Base-by-base conservation (phyloP, 2,888 invertebrate species). In the Aromia moschata region DNA sequence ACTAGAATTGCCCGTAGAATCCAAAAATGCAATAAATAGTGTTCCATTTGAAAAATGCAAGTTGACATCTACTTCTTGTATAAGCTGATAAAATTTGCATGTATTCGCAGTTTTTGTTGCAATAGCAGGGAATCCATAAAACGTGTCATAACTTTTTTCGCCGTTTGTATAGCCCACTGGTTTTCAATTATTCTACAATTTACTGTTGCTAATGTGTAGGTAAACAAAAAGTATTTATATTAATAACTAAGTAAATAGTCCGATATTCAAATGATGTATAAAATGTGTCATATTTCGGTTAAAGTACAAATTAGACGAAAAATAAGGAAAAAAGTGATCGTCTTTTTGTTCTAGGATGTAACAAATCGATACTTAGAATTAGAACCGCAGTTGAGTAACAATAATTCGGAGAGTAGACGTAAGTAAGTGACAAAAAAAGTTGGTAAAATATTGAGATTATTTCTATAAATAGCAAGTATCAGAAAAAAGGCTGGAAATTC, bases 401-500 rank as follows among this genome's bases (percentile, higher is more conserved):
- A 49, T 20, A 49, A 38, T 15, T 25, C 37, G 36, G 47, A 47
- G 20, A 20, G 49, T 38, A n/a, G n/a, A 49, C 49, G 37, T 18
- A 38, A 37, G 15, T 36, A 36, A n/a, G 20, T 37, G 15, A 49
- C 49, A 15, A 31, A 41, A 52, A 52, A 41, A 36, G 3, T 15
- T 30, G 38, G n/a, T n/a, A n/a, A n/a, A 16, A 38, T 31, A 41
- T 40, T 41, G 41, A 52, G 31, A 41, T 52, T 11, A 40, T 16
- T 17, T 41, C 25, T 38, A 20, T 38, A 38, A 30, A 30, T 41
- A 41, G 40, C 17, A 15, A 1, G 17, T n/a, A 7, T 16, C 16
- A 41, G 31, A 41, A 52, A 49, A 47, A 31, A 30, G 16, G 18
- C n/a, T 20, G 52, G 52, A 40, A 52, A 31, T 52, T 52, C 52